Base-by-base conservation (phyloP, 2,797 vertebrate genomes). In the Phalanger gymnotis region DNA sequence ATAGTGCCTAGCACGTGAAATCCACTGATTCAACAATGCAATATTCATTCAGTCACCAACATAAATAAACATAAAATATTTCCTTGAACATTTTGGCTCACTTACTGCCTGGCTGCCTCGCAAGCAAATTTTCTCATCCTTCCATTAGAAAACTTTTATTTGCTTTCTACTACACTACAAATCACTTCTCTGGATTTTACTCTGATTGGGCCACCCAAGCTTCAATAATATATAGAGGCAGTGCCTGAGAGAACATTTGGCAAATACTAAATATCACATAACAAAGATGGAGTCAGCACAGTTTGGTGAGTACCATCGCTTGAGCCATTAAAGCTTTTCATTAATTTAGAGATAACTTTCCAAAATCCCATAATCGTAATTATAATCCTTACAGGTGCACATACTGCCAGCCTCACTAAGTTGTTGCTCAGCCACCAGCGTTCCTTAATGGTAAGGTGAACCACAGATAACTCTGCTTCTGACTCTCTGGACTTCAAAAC, bases 31-130 rank as follows among this genome's bases (percentile, higher is more conserved):
- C 96, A 96, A 90, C 92, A 94, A 92, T 92, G 95, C 95, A 96
- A 92, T 96, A 96, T 96, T 96, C 95, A 97, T 97, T 97, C 96
- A 93, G 95, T 66, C 94, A 92, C 92, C 92, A 95, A 91, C 81
- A 95, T 96, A 97, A 97, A 97, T 97, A 97, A 97, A 96, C 97
- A 95, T 97, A 97, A 98, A 96, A 95, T 94, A 97, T 93, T 90
- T 94, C 91, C 90, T 96, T 89, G 56, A 95, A 96, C 27, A 54
- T 94, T 96, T 92, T 95, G 95, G 16, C 56, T 97, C 91, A 61
- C 61, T 94, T 30, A 40, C 56, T 91, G 91, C 34, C 53, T 92
- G 57, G 81, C 54, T 96, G 57, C 89, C 14, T 92, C 94, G 94
- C 95, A 93, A 87, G 90, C 30, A 93, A 96, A 91, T 94, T 95